Evolutionary conservation across 2,113 vertebrate genomes (phyloP), one percentile per base, ranked within the genome.

Genomic region (Zosterops hypoxanthus): DNA sequence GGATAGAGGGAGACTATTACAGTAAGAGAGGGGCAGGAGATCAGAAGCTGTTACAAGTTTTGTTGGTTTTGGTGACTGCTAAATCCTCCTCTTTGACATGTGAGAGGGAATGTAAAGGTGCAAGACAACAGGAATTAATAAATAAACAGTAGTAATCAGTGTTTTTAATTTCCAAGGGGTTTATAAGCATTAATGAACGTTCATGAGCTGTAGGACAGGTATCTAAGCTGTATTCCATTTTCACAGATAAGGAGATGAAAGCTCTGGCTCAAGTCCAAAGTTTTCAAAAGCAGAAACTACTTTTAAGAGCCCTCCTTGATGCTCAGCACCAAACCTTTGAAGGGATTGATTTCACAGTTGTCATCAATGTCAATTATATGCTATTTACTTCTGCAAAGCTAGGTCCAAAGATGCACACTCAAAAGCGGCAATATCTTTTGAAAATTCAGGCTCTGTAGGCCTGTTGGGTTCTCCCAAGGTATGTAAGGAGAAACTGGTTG

Each of bases 241-340:
- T 84, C 73, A 82, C 2, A 89, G 80, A 95, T 94, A 95, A 96
- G 86, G 39, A 96, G 86, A 95, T 95, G 72, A 95, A 96, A 96
- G 88, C 80, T 82, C 72, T 96, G 93, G 93, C 86, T 90, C 26
- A 93, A 76, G 80, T 92, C 92, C 93, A 95, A 70, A 71, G 76
- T 92, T 96, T 92, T 82, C 60, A 95, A 92, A 92, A 86, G 69
- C 53, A 93, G 76, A 88, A 83, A 84, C 52, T 86, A 39, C 79
- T 96, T 94, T 78, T 94, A 81, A 88, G 80, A 93, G 44, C 33
- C 34, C n/a, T 60, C 24, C 59, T 86, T 88, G 61, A 83, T 0
- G 0, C 72, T 60, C 34, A 79, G 49, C 61, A 75, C 53, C 46
- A 92, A 81, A 82, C 42, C 59, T 77, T 71, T 20, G 23, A 88